These are phyloP conservation scores for Diprion similis DNA, from an alignment of 1,140 invertebrate species.

Conservation along the genomic window DNA sequence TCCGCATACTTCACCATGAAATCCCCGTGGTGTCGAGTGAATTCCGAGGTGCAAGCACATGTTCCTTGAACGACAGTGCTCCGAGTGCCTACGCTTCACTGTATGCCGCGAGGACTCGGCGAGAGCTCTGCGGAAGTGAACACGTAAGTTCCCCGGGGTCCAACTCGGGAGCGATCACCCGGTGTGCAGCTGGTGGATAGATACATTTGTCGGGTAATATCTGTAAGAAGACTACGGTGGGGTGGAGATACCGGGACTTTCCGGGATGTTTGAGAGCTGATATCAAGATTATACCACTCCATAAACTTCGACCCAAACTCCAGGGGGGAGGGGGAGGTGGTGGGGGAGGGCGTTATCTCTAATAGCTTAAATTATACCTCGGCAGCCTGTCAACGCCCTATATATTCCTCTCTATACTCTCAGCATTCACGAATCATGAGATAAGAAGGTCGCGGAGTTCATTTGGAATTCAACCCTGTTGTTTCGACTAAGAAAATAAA, in stretches of 20 bases:
- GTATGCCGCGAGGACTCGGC: too few relatives aligned
- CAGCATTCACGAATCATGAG: not conserved
- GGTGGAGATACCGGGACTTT: not conserved
- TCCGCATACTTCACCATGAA: too few relatives aligned
- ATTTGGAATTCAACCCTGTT: not conserved
- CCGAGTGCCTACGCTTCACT: too few relatives aligned
- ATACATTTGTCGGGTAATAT: not conserved
- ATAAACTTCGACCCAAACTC: conserved; percentile 4
- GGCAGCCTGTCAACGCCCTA: not conserved
- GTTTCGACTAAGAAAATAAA: not conserved
- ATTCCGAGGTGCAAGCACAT: too few relatives aligned
- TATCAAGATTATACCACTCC: conserved; percentile 4
- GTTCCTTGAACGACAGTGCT: too few relatives aligned
- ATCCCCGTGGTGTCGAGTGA: too few relatives aligned
- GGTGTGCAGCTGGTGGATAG: too few relatives aligned
- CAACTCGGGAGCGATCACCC: too few relatives aligned
- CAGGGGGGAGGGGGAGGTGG: too few relatives aligned
- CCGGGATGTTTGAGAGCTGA: not conserved
- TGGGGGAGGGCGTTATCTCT: not conserved
- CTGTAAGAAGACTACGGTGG: not conserved
- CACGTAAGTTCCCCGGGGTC: too few relatives aligned
- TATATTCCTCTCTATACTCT: not conserved
- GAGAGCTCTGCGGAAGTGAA: too few relatives aligned
- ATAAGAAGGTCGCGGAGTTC: not conserved
- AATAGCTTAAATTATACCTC: not conserved